Evolutionary conservation across 2,113 vertebrate genomes (phyloP).

Genomic region (Cinclus cinclus): DNA sequence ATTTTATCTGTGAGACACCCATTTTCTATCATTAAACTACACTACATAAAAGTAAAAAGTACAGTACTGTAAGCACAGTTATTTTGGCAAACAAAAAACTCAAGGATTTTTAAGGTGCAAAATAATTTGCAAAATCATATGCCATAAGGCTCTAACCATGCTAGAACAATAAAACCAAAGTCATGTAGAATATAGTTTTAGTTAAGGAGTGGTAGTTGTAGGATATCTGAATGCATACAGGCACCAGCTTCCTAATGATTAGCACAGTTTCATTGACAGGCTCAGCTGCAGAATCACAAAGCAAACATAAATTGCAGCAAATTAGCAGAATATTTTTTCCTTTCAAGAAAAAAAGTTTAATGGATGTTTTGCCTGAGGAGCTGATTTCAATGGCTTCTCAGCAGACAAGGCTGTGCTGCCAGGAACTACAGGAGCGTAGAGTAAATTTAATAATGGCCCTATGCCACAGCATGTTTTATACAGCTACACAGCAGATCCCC

Average conservation of each 20-base stretch:
- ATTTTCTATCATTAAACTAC: constrained; percentile 70
- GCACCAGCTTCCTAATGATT: constrained; percentile 14
- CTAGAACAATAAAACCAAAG: neutral
- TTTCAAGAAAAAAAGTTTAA: neutral
- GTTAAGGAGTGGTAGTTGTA: neutral
- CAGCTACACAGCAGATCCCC: neutral
- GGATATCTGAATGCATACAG: neutral
- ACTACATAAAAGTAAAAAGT: constrained; percentile 62
- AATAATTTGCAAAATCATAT: constrained; percentile 14
- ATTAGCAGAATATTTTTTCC: constrained; percentile 22
- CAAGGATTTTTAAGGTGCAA: constrained; percentile 35
- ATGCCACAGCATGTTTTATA: neutral
- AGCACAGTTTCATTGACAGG: constrained; percentile 19
- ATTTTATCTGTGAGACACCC: constrained; percentile 65
- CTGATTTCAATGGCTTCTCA: constrained; percentile 3
- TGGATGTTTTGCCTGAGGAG: constrained; percentile 38
- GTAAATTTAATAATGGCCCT: constrained; percentile 19
- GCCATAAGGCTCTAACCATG: neutral
- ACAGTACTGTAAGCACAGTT: constrained; percentile 12
- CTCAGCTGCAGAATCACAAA: neutral
- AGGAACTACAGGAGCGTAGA: neutral
- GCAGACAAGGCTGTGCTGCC: neutral
- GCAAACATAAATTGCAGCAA: constrained; percentile 42
- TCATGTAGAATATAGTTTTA: constrained; percentile 32
- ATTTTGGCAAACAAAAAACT: constrained; percentile 36